Conservation (phyloP, 2,113 vertebrate species). For the Lasiurus borealis region DNA sequence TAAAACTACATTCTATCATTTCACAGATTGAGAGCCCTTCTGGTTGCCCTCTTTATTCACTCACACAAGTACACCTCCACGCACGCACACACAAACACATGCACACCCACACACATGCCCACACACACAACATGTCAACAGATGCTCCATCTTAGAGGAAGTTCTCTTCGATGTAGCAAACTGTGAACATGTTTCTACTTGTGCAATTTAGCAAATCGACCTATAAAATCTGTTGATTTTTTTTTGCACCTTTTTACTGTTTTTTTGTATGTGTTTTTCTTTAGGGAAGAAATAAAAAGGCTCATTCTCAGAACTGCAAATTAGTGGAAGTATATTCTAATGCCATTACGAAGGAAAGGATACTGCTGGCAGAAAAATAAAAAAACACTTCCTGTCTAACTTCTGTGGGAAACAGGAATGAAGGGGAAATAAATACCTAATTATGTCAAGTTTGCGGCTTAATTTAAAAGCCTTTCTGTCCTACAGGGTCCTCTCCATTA, state of each 20-base stretch:
- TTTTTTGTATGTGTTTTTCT: conserved; percentile 6
- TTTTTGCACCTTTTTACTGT: background rate
- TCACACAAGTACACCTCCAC: background rate
- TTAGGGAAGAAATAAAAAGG: conserved; percentile 18
- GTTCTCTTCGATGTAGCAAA: background rate
- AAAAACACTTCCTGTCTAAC: conserved; percentile 58
- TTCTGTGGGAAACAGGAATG: conserved; percentile 52
- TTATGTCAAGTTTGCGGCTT: conserved; percentile 78
- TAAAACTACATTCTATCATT: background rate
- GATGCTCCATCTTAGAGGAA: background rate
- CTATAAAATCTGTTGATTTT: background rate
- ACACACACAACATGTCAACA: background rate
- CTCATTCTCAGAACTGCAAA: conserved; percentile 15
- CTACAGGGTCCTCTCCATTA: conserved; percentile 78
- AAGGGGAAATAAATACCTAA: conserved; percentile 66
- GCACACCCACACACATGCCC: background rate
- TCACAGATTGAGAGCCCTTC: background rate
- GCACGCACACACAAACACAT: background rate
- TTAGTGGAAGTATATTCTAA: background rate
- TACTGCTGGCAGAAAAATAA: background rate
- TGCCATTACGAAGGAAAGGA: background rate
- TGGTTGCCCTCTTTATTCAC: background rate
- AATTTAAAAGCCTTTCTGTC: conserved; percentile 80
- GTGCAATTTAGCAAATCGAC: background rate
- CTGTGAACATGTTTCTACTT: background rate